phyloP scores from a whole-genome alignment of 2,797 vertebrate genomes.

The Podargus strigoides region DNA sequence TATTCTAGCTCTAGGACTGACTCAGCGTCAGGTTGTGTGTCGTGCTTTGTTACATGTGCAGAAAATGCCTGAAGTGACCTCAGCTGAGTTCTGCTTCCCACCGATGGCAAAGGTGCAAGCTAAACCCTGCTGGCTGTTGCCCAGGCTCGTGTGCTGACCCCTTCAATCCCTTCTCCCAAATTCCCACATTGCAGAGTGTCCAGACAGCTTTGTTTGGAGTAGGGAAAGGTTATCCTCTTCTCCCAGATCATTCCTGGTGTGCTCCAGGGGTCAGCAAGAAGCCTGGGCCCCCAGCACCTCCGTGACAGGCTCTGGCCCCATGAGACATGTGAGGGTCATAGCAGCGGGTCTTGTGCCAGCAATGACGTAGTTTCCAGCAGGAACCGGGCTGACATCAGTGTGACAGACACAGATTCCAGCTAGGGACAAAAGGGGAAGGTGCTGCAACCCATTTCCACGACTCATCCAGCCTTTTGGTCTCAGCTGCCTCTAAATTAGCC shows the following conservation, averaged over 20 bases:
- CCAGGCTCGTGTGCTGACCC: background rate
- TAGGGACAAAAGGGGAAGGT: background rate
- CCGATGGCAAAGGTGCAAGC: background rate
- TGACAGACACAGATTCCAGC: background rate
- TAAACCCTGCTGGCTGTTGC: rapidly evolving
- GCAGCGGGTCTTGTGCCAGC: background rate
- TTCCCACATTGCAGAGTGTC: rapidly evolving
- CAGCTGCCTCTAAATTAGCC: background rate
- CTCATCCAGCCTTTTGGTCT: background rate
- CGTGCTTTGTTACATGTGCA: background rate
- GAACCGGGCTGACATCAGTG: background rate
- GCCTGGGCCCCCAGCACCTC: background rate
- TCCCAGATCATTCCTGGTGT: background rate
- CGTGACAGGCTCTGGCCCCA: background rate
- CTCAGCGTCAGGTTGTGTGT: background rate
- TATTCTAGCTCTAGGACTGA: background rate
- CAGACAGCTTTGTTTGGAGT: background rate
- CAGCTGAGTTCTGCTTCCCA: background rate
- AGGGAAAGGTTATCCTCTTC: background rate
- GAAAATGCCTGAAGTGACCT: background rate
- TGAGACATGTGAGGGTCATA: background rate
- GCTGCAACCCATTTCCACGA: background rate
- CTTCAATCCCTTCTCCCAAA: background rate
- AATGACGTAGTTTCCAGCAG: background rate
- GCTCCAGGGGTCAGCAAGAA: background rate